These are phyloP conservation scores for Ramazzottius varieornatus DNA, from an alignment of 2,888 invertebrate species.

Conservation along the genomic window DNA sequence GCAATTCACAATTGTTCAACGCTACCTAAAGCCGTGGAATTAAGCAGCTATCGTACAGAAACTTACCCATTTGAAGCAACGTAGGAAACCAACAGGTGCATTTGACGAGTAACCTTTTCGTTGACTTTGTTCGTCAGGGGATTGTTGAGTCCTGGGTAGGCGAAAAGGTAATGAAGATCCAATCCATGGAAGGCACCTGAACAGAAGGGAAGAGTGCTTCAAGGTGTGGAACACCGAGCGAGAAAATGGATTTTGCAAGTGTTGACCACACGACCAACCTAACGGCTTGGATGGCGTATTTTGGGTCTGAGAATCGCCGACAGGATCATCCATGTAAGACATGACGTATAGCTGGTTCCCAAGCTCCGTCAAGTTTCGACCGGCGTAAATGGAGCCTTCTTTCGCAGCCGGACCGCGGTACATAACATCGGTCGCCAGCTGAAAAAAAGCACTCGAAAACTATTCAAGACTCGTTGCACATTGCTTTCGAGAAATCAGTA, in stretches of 20 bases:
- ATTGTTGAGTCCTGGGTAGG: not conserved
- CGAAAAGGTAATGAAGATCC: not conserved
- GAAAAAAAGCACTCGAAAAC: not conserved
- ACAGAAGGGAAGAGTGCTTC: too few species aligned
- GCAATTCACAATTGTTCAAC: not conserved
- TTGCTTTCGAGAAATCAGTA: not conserved
- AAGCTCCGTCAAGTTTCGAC: not conserved
- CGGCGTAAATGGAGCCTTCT: not conserved
- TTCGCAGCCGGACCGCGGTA: not conserved
- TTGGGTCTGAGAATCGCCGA: too few species aligned
- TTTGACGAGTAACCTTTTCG: not conserved
- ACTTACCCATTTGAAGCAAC: not conserved
- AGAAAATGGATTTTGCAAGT: not conserved
- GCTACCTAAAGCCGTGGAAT: not conserved
- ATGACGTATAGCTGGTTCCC: not conserved
- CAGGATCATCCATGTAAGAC: not conserved
- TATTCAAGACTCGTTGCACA: not conserved
- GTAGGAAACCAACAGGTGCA: not conserved
- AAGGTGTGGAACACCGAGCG: not conserved
- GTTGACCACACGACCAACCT: not conserved
- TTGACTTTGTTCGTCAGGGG: not conserved
- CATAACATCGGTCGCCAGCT: not conserved
- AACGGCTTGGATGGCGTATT: too few species aligned
- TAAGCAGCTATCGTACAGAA: not conserved
- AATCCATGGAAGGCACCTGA: not conserved